Evolutionary conservation across 2,797 vertebrate genomes (phyloP), one percentile per base, ranked within the genome.

Genomic region (Dendrocincla fuliginosa): DNA sequence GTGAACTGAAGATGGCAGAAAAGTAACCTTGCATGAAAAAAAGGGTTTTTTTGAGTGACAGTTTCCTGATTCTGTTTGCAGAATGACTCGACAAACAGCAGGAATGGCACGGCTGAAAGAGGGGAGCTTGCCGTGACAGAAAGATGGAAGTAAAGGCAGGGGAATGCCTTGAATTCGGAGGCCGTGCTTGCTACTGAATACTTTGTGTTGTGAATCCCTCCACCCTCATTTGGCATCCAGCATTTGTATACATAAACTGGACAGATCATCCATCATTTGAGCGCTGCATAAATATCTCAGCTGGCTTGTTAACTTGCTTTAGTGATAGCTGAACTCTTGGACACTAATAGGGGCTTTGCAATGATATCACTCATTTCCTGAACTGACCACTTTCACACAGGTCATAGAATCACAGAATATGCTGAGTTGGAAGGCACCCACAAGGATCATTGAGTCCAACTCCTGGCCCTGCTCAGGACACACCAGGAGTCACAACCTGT

Each of bases 391-490:
- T 89, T 35, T 47, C 61, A 56, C 39, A 37, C 18, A 67, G 74
- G 84, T 71, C 73, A 65, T 3, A 42, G 59, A 22, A 52, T 14
- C 11, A 42, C 10, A 35, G 39, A 35, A 65, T 12, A 14, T 14
- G 25, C 65, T 24, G 73, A 32, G 39, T 1, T 71, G 33, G 25
- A 53, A 64, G 28, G 37, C 2, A 52, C 30, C 37, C 46, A 32
- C 2, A 7, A 32, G 33, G 16, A 41, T 14, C 20, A 39, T 4
- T 0, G 0, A 47, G 20, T 28, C 12, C 39, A 46, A 2, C 1
- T 1, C 39, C 33, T 59, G 59, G 22, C 25, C 39, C 25, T 60
- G 33, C 9, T 41, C 39, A 60, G 33, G 41, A 60, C 41, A 47
- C 32, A 6, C 53, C 25, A n/a, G 8, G 5, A 47, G 3, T 35